Conservation (phyloP, 2,888 invertebrate genomes). For the Homarus gammarus region DNA sequence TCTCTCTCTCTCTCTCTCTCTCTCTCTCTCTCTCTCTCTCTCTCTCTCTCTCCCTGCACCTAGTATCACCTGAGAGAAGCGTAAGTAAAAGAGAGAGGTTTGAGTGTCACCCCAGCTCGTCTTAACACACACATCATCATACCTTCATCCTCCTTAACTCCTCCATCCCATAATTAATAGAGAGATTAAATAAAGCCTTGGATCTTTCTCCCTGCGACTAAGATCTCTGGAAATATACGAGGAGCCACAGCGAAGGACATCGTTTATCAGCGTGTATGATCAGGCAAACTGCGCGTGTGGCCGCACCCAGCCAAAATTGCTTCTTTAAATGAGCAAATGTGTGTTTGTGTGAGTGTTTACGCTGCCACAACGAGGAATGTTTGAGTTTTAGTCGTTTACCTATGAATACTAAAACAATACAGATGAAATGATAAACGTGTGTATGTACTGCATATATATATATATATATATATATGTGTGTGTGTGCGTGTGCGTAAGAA, state of each 20-base stretch:
- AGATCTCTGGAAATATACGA: constrained; percentile 8
- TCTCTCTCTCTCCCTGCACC: background rate
- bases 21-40: constrained; percentile 10
- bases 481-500: too few species aligned
- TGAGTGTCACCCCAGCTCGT: too few species aligned
- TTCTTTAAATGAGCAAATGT: constrained; percentile 20
- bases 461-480: background rate
- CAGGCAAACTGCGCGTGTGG: constrained; percentile 27
- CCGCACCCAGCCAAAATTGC: constrained; percentile 16
- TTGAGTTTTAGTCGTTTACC: too few species aligned
- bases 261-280: constrained; percentile 40
- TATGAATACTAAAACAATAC: too few species aligned
- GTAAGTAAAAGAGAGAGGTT: too few species aligned
- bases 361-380: too few species aligned
- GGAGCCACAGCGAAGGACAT: constrained; percentile 15
- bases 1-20: background rate
- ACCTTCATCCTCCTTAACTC: background rate
- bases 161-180: constrained; percentile 11
- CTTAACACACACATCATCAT: background rate
- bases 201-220: constrained; percentile 16
- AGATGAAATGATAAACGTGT: too few species aligned
- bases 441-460: background rate
- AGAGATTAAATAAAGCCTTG: constrained; percentile 35
- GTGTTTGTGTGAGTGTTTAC: too few species aligned
- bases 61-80: too few species aligned